These are phyloP conservation scores for Haliclona indistincta DNA, from an alignment of 37 sponge, comb jelly and placozoan species.

Conservation along the genomic window DNA sequence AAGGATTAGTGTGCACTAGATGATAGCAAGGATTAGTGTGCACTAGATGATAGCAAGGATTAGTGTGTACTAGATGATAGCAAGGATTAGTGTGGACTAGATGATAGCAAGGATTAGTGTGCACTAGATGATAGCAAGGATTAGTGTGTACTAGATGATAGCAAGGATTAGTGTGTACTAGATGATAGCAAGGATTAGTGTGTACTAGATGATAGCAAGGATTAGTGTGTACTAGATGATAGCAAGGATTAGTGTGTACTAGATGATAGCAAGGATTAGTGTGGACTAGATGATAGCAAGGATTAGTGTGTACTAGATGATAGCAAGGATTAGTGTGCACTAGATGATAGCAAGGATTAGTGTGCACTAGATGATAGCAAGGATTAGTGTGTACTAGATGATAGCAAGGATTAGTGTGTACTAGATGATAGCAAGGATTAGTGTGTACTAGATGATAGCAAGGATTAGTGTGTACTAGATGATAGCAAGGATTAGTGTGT, in stretches of 20 bases:
- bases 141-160: not conserved
- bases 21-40: not conserved
- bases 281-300: not conserved
- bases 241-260: too few relatives aligned
- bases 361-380: not conserved
- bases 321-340: too few relatives aligned
- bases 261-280: not conserved
- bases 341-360: not conserved
- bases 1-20: too few relatives aligned
- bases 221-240: not conserved
- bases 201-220: not conserved
- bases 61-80: not conserved
- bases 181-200: not conserved
- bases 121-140: not conserved
- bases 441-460: not conserved
- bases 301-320: not conserved
- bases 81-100: too few relatives aligned
- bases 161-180: too few relatives aligned
- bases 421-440: not conserved
- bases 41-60: not conserved
- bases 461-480: not conserved
- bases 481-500: too few relatives aligned
- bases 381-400: not conserved
- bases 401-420: too few relatives aligned
- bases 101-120: not conserved